Conservation (phyloP, 2,888 invertebrate genomes). For the Noctua pronuba region DNA sequence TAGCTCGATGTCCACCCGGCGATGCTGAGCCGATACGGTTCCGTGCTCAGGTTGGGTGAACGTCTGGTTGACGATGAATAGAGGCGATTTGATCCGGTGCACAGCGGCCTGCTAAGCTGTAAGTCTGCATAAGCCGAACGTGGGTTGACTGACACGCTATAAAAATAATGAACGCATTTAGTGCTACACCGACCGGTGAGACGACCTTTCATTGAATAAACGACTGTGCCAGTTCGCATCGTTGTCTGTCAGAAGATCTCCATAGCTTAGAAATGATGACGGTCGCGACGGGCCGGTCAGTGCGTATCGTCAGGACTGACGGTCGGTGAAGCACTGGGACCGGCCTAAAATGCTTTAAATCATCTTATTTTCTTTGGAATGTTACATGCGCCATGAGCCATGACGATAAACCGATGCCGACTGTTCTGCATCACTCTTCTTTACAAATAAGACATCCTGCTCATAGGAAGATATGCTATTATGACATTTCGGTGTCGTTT, state of each 20-base stretch:
- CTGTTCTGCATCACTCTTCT: background rate
- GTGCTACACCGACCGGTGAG: background rate
- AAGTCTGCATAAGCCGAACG: background rate
- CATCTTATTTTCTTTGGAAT: background rate
- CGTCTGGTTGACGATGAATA: too few relatives aligned
- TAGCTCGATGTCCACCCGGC: background rate
- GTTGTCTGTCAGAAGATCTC: background rate
- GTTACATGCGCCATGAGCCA: background rate
- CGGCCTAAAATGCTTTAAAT: background rate
- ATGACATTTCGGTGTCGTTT: background rate
- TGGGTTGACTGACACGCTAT: background rate
- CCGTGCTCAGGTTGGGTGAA: background rate
- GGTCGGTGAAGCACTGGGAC: background rate
- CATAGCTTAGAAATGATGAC: background rate
- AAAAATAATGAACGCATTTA: background rate
- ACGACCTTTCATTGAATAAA: background rate
- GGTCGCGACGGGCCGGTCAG: too few relatives aligned
- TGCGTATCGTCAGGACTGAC: background rate
- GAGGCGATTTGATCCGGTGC: background rate
- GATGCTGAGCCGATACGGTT: background rate
- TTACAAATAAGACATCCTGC: background rate
- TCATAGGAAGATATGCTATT: background rate
- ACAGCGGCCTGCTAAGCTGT: background rate
- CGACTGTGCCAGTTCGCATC: background rate
- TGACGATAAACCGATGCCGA: background rate